These are phyloP conservation scores for Drosophila willistoni DNA, from an alignment of 1,140 invertebrate genomes.

Conservation along the genomic window DNA sequence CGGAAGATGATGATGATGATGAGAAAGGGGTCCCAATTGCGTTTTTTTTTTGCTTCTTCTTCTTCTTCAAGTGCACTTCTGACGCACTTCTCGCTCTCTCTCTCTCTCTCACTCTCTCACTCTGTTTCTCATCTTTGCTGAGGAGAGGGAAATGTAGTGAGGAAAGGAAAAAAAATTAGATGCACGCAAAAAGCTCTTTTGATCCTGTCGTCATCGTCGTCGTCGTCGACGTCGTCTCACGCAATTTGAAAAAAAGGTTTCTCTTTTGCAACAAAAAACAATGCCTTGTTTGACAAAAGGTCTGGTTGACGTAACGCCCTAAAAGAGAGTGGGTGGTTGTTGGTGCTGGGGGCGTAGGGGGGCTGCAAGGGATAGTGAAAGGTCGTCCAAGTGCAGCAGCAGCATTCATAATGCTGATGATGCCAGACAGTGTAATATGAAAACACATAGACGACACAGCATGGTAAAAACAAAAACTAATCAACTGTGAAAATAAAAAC, in stretches of 20 bases:
- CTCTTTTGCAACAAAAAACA: slow-evolving; percentile 41
- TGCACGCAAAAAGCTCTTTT: slow-evolving; percentile 64
- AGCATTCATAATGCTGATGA: slow-evolving; percentile 37
- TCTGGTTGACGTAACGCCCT: background rate
- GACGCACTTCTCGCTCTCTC: slow-evolving; percentile 61
- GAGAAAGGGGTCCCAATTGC: slow-evolving; percentile 58
- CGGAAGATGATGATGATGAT: background rate
- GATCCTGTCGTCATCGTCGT: slow-evolving; percentile 58
- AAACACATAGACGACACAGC: slow-evolving; percentile 33
- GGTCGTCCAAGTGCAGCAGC: slow-evolving; percentile 75
- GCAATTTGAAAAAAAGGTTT: slow-evolving; percentile 72
- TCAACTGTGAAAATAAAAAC: slow-evolving; percentile 55
- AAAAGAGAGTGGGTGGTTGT: background rate
- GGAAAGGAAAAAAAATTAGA: slow-evolving; percentile 45
- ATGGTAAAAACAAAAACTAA: slow-evolving; percentile 49
- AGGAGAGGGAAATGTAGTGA: background rate
- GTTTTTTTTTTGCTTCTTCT: slow-evolving; percentile 58
- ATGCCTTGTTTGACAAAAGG: slow-evolving; percentile 65
- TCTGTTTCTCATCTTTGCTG: background rate
- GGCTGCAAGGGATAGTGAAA: slow-evolving; percentile 61
- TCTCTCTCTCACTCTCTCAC: background rate
- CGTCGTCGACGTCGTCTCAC: slow-evolving; percentile 60
- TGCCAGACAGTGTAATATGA: slow-evolving; percentile 47
- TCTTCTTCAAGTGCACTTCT: slow-evolving; percentile 71
- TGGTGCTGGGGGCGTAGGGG: too few species aligned